Base-by-base conservation (phyloP, 2,888 invertebrate species). In the Drosophila mulleri region DNA sequence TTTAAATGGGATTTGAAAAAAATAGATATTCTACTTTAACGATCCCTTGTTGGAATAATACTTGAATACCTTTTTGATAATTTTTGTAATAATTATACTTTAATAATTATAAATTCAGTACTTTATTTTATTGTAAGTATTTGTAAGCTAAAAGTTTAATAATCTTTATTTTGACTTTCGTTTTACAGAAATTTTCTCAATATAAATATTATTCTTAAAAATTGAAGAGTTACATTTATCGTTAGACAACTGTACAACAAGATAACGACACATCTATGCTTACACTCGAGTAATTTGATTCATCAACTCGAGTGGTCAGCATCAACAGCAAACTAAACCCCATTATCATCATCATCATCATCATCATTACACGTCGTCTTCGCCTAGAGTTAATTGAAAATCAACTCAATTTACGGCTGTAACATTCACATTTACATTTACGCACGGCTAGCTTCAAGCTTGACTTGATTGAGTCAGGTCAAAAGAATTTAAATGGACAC, bases 381-480 rank as follows among this genome's bases (percentile, higher is more conserved):
- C 47, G 63, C 47, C 39, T 72, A 45, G 47, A 61, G 66, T 65
- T 79, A 76, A 78, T 78, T 78, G 78, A 79, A 78, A 75, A 63
- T 65, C 68, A 75, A 72, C 78, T 75, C 79, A 87, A 84, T 82
- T 69, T 87, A 84, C 82, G 79, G 69, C 68, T 65, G 72, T 48
- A 72, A 47, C 68, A 63, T 56, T 50, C 35, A 50, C 66, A 58
- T 56, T 63, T 52, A 53, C 64, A 71, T 45, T 67, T 54, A 65
- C 65, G 63, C 58, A 44, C 56, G 54, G 52, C 61, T 26, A 65
- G 67, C 78, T 75, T 60, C 72, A 86, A 88, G 84, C 87, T 83
- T 65, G 84, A 80, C 88, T 88, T 86, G 88, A 86, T 88, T 86
- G 88, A 86, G 86, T 86, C 88, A 86, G 88, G 86, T 74, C 82